These are phyloP conservation scores for Lepus timidus DNA, from an alignment of 2,113 vertebrate species.

Conservation along the genomic window DNA sequence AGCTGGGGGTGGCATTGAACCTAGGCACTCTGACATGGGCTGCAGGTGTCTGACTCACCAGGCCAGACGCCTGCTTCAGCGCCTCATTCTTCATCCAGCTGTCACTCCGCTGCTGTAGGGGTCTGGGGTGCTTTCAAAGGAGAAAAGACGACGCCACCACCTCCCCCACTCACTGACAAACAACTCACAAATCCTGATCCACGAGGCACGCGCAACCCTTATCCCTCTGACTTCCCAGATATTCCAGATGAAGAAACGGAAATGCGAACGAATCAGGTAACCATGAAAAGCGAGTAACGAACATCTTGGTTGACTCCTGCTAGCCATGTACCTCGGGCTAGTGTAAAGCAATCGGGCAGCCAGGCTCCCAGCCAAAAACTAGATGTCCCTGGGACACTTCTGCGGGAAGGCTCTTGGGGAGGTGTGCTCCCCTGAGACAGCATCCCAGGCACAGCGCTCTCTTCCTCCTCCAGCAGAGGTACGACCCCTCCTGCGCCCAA, in stretches of 20 bases:
- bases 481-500: not conserved
- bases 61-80: no score
- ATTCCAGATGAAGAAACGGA: not conserved
- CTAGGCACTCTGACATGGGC: no score
- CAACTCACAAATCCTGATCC: not conserved
- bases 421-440: not conserved
- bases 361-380: not conserved
- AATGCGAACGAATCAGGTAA: not conserved
- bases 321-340: accelerated
- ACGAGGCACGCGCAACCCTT: not conserved
- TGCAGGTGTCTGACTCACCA: no score
- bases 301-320: not conserved
- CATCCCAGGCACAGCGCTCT: not conserved
- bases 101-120: not conserved
- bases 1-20: no score
- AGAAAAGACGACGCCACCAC: not conserved
- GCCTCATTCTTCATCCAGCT: not conserved
- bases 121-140: not conserved
- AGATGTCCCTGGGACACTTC: not conserved
- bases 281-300: not conserved
- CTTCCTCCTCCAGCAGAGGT: not conserved
- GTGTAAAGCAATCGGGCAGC: not conserved
- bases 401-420: not conserved
- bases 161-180: not conserved
- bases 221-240: not conserved